phyloP scores from a whole-genome alignment of 2,888 invertebrate species.

The Standfussiana lucernea region DNA sequence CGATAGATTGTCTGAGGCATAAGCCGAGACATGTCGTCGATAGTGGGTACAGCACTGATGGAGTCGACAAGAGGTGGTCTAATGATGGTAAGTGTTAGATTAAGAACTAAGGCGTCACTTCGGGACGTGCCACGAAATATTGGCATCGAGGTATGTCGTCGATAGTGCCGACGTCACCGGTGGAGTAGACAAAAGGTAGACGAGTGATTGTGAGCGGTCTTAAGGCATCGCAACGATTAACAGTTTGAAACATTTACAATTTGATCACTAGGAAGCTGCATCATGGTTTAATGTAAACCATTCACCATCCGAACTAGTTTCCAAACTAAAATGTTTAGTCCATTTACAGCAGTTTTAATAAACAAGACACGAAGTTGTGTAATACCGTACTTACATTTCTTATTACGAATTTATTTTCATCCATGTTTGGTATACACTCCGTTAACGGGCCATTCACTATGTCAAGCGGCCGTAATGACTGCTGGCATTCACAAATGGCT shows the following conservation, averaged over 20 bases:
- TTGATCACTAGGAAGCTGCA: conserved; percentile 66
- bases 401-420: conserved; percentile 52
- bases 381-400: conserved; percentile 44
- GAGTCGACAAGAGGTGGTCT: conserved; percentile 95
- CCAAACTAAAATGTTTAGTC: conserved; percentile 13
- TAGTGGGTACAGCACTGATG: conserved; percentile 97
- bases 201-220: background rate
- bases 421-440: conserved; percentile 40
- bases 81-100: conserved; percentile 91
- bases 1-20: conserved; percentile 88
- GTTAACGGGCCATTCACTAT: conserved; percentile 55
- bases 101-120: conserved; percentile 67
- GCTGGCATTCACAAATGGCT: conserved; percentile 61
- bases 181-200: conserved; percentile 69
- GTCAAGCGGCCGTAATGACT: conserved; percentile 63
- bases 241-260: background rate
- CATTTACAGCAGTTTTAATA: conserved; percentile 7
- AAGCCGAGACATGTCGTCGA: conserved; percentile 94
- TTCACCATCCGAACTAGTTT: conserved; percentile 11
- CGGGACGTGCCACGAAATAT: conserved; percentile 86
- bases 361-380: conserved; percentile 48
- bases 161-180: conserved; percentile 96
- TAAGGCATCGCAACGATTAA: background rate
- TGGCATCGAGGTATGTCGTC: conserved; percentile 92
- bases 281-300: background rate